Percentiles rank a stretch among this genome's conserved stretches.
Evolutionary conservation across 2,797 vertebrate species (phyloP).

Genomic region (Lepilemur ruficaudatus): DNA sequence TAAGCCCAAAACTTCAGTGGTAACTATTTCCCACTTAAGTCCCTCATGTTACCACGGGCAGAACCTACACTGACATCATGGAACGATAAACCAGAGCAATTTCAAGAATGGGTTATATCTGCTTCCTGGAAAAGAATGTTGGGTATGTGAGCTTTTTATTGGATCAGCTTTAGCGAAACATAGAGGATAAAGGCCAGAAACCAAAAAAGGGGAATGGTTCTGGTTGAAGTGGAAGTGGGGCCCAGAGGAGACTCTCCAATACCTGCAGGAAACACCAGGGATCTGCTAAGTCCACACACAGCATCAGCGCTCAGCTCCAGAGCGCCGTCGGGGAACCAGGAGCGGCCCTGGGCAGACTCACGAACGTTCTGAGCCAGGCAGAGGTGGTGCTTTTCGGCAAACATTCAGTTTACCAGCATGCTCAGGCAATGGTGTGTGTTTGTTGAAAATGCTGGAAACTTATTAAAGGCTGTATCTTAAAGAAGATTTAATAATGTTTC

Average conservation of each 20-base stretch:
- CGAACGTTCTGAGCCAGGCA: background rate
- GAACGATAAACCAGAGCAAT: background rate
- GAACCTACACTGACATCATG: background rate
- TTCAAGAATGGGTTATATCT: background rate
- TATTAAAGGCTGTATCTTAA: background rate
- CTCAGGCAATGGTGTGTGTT: background rate
- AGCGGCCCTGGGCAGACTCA: background rate
- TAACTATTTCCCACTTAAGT: background rate
- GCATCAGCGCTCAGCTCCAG: background rate
- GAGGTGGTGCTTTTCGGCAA: background rate
- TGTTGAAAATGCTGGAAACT: conserved; percentile 1
- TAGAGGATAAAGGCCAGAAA: background rate
- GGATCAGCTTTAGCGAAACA: background rate
- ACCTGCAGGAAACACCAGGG: background rate
- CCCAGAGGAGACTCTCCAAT: background rate
- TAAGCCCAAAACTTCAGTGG: background rate
- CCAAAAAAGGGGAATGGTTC: background rate
- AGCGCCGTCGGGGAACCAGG: background rate
- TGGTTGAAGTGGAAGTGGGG: background rate
- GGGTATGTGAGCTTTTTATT: background rate
- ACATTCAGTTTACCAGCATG: background rate
- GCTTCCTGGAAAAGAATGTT: background rate
- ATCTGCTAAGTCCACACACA: background rate
- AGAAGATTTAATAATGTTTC: background rate
- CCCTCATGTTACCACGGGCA: background rate